These are phyloP conservation scores for Istiophorus platypterus DNA, from an alignment of 2,113 vertebrate genomes.

Conservation along the genomic window DNA sequence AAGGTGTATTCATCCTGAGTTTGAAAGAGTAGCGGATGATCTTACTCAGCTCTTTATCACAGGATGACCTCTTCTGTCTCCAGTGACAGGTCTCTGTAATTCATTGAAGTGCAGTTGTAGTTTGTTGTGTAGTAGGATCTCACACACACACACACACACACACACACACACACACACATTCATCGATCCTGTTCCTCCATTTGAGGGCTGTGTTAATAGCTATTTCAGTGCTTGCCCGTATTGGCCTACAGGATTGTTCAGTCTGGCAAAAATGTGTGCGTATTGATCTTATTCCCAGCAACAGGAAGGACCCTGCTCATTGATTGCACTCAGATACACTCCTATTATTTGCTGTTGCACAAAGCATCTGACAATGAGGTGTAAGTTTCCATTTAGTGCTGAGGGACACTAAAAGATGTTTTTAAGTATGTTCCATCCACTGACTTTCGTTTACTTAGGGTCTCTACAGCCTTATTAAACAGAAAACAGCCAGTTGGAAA, in stretches of 20 bases:
- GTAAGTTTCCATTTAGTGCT: conserved; percentile 25
- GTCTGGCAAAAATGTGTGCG: conserved; percentile 52
- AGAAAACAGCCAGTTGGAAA: background rate
- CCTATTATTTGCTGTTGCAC: conserved; percentile 57
- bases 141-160: conserved; percentile 37
- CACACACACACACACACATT: conserved; percentile 33
- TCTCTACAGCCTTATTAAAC: background rate
- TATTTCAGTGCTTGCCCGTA: conserved; percentile 63
- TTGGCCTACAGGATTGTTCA: conserved; percentile 54
- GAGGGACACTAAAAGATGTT: background rate
- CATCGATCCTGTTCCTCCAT: conserved; percentile 68
- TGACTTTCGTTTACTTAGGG: background rate
- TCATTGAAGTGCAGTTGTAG: conserved; percentile 39
- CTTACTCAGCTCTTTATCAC: conserved; percentile 32
- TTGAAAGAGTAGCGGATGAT: background rate
- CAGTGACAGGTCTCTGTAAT: conserved; percentile 1
- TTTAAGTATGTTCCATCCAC: background rate
- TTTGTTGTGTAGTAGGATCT: conserved; percentile 19
- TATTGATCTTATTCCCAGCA: conserved; percentile 75
- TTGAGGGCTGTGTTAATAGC: conserved; percentile 63
- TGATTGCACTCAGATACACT: conserved; percentile 32
- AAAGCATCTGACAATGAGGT: conserved; percentile 40
- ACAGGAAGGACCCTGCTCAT: conserved; percentile 50
- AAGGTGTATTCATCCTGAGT: conserved; percentile 9
- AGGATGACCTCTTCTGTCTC: conserved; percentile 12